phyloP scores from a whole-genome alignment of 2,888 invertebrate species.

The Dorcus parallelipipedus region DNA sequence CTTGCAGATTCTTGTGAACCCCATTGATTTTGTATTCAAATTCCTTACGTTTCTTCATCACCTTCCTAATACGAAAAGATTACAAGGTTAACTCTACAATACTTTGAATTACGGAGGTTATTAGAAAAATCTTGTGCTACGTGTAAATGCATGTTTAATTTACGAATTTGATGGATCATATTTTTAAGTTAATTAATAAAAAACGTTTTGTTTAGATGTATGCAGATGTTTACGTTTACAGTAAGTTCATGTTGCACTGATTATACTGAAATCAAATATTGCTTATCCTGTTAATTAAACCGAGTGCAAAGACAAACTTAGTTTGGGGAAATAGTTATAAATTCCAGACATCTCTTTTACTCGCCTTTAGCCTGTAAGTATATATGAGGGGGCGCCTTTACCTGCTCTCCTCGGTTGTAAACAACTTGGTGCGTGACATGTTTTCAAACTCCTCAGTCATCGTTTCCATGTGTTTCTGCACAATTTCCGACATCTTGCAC shows the following conservation, averaged over 20 bases:
- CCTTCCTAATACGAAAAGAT: constrained; percentile 52
- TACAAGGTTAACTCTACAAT: not conserved
- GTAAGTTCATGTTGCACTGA: not conserved
- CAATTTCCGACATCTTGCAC: constrained; percentile 35
- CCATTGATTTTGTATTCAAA: constrained; percentile 72
- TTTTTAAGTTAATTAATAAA: too few relatives aligned
- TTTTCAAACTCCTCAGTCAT: constrained; percentile 79
- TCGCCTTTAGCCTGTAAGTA: too few relatives aligned
- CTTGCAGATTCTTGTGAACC: constrained; percentile 64
- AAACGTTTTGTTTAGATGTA: too few relatives aligned
- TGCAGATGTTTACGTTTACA: too few relatives aligned
- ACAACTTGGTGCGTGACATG: constrained; percentile 69
- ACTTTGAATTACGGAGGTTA: too few relatives aligned
- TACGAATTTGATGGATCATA: too few relatives aligned
- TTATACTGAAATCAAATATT: not conserved
- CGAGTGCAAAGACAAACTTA: too few relatives aligned
- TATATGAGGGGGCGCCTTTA: constrained; percentile 32
- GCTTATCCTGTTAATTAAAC: not conserved
- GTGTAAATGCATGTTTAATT: too few relatives aligned
- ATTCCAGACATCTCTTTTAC: too few relatives aligned
- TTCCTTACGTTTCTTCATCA: constrained; percentile 66
- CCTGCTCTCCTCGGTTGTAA: constrained; percentile 68
- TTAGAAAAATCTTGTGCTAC: too few relatives aligned
- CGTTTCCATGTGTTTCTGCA: constrained; percentile 73
- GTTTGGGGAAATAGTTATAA: too few relatives aligned